Evolutionary conservation across 2,113 vertebrate genomes (phyloP).

Genomic region (Paramisgurnus dabryanus): DNA sequence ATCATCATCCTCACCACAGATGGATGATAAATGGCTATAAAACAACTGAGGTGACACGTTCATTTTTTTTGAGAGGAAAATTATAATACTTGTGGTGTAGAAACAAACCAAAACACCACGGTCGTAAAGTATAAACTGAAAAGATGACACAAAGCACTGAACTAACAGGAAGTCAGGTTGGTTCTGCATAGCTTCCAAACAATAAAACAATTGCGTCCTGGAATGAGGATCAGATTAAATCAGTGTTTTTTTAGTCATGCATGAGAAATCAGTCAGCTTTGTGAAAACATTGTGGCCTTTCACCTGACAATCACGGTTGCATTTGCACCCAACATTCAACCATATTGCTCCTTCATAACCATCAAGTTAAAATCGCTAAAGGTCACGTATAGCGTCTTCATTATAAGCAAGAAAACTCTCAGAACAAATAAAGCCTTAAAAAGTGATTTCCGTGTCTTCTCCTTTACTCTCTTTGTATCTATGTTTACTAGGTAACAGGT

Average conservation of each 20-base stretch:
- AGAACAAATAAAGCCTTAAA: conserved; percentile 79
- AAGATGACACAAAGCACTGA: conserved; percentile 27
- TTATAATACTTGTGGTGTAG: conserved; percentile 43
- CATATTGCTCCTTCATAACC: conserved; percentile 16
- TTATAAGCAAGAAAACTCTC: conserved; percentile 71
- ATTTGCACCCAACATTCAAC: background rate
- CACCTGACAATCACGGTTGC: conserved; percentile 27
- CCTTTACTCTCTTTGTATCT: conserved; percentile 35
- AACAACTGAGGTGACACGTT: conserved; percentile 42
- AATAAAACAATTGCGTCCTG: conserved; percentile 38
- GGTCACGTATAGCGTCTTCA: conserved; percentile 81
- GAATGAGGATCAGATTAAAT: conserved; percentile 50
- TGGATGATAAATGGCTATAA: conserved; percentile 16
- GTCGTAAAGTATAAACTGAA: conserved; percentile 32
- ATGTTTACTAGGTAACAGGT: conserved; percentile 55
- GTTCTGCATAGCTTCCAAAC: conserved; percentile 46
- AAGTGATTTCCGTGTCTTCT: conserved; percentile 74
- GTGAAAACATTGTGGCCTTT: conserved; percentile 43
- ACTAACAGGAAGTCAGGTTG: conserved; percentile 47
- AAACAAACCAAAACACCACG: conserved; percentile 39
- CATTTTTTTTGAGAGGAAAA: conserved; percentile 41
- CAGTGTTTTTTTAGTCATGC: conserved; percentile 24
- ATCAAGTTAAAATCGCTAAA: conserved; percentile 58
- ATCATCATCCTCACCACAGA: conserved; percentile 39
- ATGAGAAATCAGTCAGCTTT: conserved; percentile 42